Percentiles rank a stretch among this genome's conserved stretches.
phyloP scores from a whole-genome alignment of 2,888 invertebrate species.

The Orthosia cruda region DNA sequence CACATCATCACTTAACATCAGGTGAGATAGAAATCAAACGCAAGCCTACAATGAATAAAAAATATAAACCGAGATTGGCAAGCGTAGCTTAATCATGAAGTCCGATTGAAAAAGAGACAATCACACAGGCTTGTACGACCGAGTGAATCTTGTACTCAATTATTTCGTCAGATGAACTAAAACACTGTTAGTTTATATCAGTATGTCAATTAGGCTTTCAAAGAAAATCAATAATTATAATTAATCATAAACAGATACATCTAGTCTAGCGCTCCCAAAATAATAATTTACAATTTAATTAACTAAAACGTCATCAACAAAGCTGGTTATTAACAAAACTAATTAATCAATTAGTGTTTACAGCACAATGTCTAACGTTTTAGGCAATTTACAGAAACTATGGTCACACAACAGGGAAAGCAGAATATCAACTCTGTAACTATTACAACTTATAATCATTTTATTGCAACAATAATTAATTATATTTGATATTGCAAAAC shows the following conservation, averaged over 20 bases:
- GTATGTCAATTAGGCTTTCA: not conserved
- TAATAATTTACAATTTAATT: constrained; percentile 17
- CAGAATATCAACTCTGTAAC: not conserved
- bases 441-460: not conserved
- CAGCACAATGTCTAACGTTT: constrained; percentile 9
- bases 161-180: not conserved
- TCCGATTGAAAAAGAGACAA: too few species aligned
- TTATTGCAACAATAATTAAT: too few species aligned
- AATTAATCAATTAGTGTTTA: constrained; percentile 27
- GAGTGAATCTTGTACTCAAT: too few species aligned
- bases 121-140: too few species aligned
- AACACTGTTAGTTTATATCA: not conserved
- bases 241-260: not conserved
- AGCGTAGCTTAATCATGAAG: too few species aligned
- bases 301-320: constrained; percentile 19
- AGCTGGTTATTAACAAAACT: constrained; percentile 11
- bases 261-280: not conserved
- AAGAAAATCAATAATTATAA: constrained; percentile 1
- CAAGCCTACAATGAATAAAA: too few species aligned
- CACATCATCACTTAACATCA: too few species aligned
- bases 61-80: too few species aligned
- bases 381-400: not conserved
- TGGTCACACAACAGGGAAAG: not conserved
- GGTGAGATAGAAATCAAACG: too few species aligned
- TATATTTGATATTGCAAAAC: too few species aligned